phyloP scores from a whole-genome alignment of 1,140 invertebrate genomes.

The Cherax destructor region DNA sequence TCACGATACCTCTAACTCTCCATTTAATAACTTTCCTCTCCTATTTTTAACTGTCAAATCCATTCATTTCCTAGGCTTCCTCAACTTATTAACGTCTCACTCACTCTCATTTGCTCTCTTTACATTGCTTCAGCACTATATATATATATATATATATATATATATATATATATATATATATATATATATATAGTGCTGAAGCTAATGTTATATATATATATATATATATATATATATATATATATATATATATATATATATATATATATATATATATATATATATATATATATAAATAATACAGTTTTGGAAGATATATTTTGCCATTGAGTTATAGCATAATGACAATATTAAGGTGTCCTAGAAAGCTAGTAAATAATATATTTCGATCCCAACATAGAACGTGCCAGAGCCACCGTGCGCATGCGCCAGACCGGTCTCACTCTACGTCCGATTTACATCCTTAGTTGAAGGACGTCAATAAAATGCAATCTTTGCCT shows the following conservation, averaged over 20 bases:
- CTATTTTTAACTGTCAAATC: no score
- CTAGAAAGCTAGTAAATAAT: slow-evolving; percentile 27
- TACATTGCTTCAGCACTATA: no score
- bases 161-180: slow-evolving; percentile 2
- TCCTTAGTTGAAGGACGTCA: neutral
- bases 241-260: slow-evolving; percentile 8
- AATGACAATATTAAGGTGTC: neutral
- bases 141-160: neutral
- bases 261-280: slow-evolving; percentile 5
- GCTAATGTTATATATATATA: neutral
- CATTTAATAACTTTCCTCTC: no score
- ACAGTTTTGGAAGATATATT: neutral
- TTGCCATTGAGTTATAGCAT: neutral
- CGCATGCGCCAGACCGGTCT: slow-evolving; percentile 55
- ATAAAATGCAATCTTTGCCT: no score
- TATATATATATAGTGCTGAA: no score
- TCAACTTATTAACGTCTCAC: no score
- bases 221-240: neutral
- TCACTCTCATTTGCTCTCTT: no score
- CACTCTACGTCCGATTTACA: slow-evolving; percentile 14
- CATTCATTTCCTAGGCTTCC: no score
- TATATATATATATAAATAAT: neutral
- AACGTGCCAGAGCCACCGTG: slow-evolving; percentile 4
- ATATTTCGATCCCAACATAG: slow-evolving; percentile 44
- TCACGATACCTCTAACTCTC: no score